These are phyloP conservation scores for Chrysomela aeneicollis DNA, from an alignment of 2,888 invertebrate species.

Conservation along the genomic window DNA sequence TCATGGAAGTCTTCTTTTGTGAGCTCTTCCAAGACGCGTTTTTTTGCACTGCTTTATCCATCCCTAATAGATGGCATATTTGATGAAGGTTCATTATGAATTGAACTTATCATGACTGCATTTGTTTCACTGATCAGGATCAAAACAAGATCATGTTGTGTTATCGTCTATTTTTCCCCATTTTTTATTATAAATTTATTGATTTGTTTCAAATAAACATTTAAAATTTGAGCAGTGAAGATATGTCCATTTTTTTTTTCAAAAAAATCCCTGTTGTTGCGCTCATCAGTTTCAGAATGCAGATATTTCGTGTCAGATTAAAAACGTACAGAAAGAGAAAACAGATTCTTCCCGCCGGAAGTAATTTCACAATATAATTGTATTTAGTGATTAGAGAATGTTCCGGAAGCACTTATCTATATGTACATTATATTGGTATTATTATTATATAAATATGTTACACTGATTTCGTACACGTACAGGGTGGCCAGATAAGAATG, in stretches of 20 bases:
- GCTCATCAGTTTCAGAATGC: not conserved
- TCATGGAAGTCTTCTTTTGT: too few species aligned
- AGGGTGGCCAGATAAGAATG: not conserved
- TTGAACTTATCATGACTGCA: too few species aligned
- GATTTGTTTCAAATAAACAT: too few species aligned
- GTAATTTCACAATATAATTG: constrained; percentile 34
- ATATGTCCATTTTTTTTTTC: not conserved
- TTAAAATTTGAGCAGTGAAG: too few species aligned
- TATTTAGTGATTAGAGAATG: constrained; percentile 36
- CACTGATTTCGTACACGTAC: not conserved
- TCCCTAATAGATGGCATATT: too few species aligned
- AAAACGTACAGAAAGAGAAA: not conserved
- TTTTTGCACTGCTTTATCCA: too few species aligned
- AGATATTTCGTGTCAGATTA: not conserved
- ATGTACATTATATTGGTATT: constrained; percentile 21
- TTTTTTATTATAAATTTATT: too few species aligned
- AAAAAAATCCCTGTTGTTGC: not conserved
- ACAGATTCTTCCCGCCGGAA: constrained; percentile 30
- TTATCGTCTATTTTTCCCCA: too few species aligned
- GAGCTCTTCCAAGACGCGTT: too few species aligned
- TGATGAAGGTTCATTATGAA: too few species aligned
- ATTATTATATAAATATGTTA: not conserved
- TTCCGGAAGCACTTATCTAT: constrained; percentile 40
- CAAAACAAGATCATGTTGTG: too few species aligned
- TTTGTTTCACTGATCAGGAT: too few species aligned